phyloP scores from a whole-genome alignment of 2,113 vertebrate species.

The Brevimyrus niger region DNA sequence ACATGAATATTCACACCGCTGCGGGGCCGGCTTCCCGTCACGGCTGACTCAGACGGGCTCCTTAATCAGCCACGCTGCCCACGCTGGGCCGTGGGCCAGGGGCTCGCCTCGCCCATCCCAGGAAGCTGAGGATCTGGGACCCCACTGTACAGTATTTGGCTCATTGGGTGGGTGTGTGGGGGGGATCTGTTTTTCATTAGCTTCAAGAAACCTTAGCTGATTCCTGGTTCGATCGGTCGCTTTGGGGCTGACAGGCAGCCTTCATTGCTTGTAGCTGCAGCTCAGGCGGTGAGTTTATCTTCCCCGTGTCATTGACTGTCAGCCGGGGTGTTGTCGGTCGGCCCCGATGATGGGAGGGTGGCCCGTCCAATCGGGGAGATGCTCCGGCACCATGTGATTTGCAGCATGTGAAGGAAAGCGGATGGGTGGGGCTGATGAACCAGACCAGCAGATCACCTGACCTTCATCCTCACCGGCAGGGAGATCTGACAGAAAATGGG shows the following conservation, averaged over 20 bases:
- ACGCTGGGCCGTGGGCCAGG: neutral
- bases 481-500: neutral
- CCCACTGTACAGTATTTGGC: neutral
- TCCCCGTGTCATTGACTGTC: neutral
- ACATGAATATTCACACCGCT: neutral
- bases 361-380: neutral
- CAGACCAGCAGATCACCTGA: neutral
- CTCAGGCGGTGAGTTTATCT: neutral
- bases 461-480: neutral
- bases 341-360: neutral
- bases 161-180: neutral
- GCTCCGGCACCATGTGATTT: neutral
- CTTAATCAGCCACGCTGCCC: neutral
- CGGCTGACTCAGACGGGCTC: neutral
- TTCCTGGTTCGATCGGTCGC: neutral
- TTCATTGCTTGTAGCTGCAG: neutral
- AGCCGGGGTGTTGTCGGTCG: neutral
- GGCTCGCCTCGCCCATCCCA: neutral
- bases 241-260: neutral
- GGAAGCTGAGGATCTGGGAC: neutral
- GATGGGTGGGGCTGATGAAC: neutral
- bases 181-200: neutral
- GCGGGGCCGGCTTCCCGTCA: neutral
- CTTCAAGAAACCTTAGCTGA: neutral
- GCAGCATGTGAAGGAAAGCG: neutral